phyloP scores from a whole-genome alignment of 2,797 vertebrate genomes.

The Sarcoramphus papa region DNA sequence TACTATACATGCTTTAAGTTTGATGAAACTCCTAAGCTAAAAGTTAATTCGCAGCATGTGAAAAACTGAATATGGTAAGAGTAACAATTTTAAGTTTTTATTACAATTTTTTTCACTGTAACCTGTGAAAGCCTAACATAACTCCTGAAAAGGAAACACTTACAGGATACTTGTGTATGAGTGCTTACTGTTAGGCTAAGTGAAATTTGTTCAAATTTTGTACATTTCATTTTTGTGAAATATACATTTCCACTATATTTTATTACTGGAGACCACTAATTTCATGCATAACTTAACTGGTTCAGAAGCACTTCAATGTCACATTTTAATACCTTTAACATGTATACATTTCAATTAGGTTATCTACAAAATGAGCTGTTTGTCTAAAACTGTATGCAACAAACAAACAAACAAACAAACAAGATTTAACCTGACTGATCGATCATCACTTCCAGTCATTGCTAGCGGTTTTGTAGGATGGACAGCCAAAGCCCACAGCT shows the following conservation, averaged over 20 bases:
- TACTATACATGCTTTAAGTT: background rate
- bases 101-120: background rate
- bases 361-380: background rate
- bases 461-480: slow-evolving; percentile 97
- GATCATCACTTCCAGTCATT: slow-evolving; percentile 97
- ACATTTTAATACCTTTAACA: background rate
- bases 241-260: background rate
- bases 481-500: slow-evolving; percentile 95
- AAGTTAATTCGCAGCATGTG: background rate
- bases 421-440: slow-evolving; percentile 87
- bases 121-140: background rate
- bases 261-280: background rate
- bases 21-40: background rate
- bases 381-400: background rate
- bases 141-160: background rate
- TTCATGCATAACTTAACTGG: background rate
- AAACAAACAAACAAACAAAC: background rate
- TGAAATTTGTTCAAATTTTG: background rate
- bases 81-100: background rate
- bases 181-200: background rate
- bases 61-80: background rate
- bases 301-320: background rate
- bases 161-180: background rate
- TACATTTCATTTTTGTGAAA: background rate
- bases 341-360: background rate